phyloP scores from a whole-genome alignment of 23 tunicate genomes.

The Ciona savignyi region DNA sequence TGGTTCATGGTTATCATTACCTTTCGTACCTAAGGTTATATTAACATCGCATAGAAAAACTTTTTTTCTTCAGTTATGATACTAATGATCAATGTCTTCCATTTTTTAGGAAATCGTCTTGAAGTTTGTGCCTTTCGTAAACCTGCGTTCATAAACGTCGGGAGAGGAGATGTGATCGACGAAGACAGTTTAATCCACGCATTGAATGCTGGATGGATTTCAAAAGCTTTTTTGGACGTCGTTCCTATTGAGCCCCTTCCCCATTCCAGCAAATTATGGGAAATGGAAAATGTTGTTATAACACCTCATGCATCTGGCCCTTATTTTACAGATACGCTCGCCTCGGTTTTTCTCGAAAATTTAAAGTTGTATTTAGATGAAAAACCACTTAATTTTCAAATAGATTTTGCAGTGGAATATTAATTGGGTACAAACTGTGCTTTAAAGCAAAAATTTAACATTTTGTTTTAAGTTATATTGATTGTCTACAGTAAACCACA shows the following conservation, averaged over 20 bases:
- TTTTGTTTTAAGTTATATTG: no score
- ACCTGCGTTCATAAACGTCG: constrained; percentile 34
- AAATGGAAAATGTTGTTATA: constrained; percentile 23
- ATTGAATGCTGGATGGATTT: constrained; percentile 19
- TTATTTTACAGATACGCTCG: background rate
- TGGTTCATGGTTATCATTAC: no score
- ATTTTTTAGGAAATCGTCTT: constrained; percentile 9
- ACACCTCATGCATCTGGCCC: constrained; percentile 35
- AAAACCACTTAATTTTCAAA: constrained; percentile 3
- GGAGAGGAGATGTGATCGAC: constrained; percentile 35
- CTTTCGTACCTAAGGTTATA: no score
- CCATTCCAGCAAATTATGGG: constrained; percentile 16
- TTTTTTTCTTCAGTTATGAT: no score
- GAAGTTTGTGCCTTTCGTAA: constrained; percentile 9
- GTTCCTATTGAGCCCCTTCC: constrained; percentile 37
- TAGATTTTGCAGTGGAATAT: no score
- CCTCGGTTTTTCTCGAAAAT: constrained; percentile 11
- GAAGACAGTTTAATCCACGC: constrained; percentile 22
- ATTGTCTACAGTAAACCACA: no score
- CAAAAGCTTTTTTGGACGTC: constrained; percentile 28
- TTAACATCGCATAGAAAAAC: no score
- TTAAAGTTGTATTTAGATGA: constrained; percentile 6
- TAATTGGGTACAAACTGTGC: no score
- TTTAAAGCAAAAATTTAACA: no score
- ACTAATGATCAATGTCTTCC: no score